phyloP scores from a whole-genome alignment of 2,888 invertebrate genomes.

The Parapristionchus giblindavisi region DNA sequence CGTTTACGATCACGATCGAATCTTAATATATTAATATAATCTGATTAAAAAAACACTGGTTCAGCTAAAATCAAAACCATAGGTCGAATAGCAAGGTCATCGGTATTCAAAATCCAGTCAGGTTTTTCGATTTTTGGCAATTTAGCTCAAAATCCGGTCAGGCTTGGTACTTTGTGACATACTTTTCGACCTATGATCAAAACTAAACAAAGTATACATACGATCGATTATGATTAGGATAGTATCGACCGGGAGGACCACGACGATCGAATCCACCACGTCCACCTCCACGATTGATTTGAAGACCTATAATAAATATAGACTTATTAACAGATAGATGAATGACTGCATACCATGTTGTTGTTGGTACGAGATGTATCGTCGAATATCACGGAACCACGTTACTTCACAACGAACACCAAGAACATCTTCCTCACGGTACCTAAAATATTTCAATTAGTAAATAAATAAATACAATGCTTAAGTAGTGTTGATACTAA shows the following conservation, averaged over 20 bases:
- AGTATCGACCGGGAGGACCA: slow-evolving; percentile 3
- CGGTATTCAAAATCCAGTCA: too few relatives aligned
- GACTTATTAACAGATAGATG: too few relatives aligned
- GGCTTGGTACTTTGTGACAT: too few relatives aligned
- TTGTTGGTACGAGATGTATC: slow-evolving; percentile 49
- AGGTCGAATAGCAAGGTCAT: neutral
- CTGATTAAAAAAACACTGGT: neutral
- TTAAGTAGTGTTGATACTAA: neutral
- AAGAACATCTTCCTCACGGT: slow-evolving; percentile 54
- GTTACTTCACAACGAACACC: slow-evolving; percentile 59
- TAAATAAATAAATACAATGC: neutral
- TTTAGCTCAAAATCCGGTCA: too few relatives aligned
- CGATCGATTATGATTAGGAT: slow-evolving; percentile 4
- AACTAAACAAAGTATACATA: slow-evolving; percentile 13
- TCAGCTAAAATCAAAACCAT: neutral
- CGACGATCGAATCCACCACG: slow-evolving; percentile 10
- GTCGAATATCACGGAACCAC: slow-evolving; percentile 67
- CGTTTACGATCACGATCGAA: slow-evolving; percentile 21
- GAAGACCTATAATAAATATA: too few relatives aligned
- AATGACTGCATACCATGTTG: neutral
- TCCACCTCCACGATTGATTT: too few relatives aligned
- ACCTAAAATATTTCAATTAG: slow-evolving; percentile 49
- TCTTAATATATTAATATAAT: neutral
- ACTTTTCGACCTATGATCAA: too few relatives aligned
- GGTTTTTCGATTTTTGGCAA: too few relatives aligned